phyloP scores from a whole-genome alignment of 1,140 invertebrate species.

The Galendromus occidentalis region DNA sequence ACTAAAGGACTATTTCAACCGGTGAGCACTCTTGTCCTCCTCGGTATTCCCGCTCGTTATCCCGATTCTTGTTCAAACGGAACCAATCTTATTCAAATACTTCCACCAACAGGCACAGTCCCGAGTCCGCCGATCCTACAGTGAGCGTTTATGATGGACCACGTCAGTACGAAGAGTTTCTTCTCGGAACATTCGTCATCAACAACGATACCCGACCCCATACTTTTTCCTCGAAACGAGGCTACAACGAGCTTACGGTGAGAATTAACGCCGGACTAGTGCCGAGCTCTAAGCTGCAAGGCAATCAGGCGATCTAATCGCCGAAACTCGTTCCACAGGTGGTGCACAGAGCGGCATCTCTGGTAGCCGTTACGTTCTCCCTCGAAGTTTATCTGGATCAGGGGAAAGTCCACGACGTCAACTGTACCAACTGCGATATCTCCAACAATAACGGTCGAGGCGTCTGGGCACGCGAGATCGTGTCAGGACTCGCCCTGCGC shows the following conservation, averaged over 20 bases:
- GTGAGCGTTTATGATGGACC: slow-evolving; percentile 8
- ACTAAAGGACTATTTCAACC: slow-evolving; percentile 1
- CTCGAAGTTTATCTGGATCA: slow-evolving; percentile 8
- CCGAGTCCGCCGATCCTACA: background rate
- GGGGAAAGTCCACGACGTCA: slow-evolving; percentile 66
- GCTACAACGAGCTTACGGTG: background rate
- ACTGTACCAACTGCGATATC: slow-evolving; percentile 60
- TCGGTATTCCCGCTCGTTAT: too few relatives aligned
- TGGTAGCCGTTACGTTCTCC: background rate
- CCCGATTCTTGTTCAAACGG: too few relatives aligned
- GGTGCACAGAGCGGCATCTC: background rate
- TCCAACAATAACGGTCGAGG: slow-evolving; percentile 80
- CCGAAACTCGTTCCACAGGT: background rate
- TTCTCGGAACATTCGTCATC: slow-evolving; percentile 18
- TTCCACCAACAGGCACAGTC: background rate
- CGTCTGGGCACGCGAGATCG: slow-evolving; percentile 57
- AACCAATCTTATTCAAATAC: too few relatives aligned
- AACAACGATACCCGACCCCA: slow-evolving; percentile 57
- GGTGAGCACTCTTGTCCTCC: too few relatives aligned
- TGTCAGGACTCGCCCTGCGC: slow-evolving; percentile 56
- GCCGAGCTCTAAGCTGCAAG: too few relatives aligned
- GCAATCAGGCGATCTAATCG: too few relatives aligned
- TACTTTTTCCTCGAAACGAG: slow-evolving; percentile 24
- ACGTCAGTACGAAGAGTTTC: slow-evolving; percentile 10
- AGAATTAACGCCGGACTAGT: too few relatives aligned